Base-by-base conservation (phyloP, 2,113 vertebrate genomes). In the Galemys pyrenaicus region DNA sequence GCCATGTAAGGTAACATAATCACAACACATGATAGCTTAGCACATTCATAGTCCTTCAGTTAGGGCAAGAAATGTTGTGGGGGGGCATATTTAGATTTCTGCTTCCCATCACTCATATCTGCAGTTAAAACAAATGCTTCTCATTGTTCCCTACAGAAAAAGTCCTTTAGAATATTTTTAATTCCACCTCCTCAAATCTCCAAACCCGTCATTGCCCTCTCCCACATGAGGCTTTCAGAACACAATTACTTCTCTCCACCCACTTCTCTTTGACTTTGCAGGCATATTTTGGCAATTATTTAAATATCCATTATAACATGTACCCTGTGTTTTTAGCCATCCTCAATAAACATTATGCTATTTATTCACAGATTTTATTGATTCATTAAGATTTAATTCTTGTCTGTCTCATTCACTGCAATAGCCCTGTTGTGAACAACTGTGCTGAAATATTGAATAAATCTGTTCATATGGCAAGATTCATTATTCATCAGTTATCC, bases 321-420 rank as follows among this genome's bases (percentile, higher is more conserved):
- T 37, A 71, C 15, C 58, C 58, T 87, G 35, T 73, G 30, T 39
- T 91, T n/a, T 91, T n/a, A 87, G 41, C 15, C 26, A 56, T 54
- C 49, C 37, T 91, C 58, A 84, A 24, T 65, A 88, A 78, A 32
- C 39, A 74, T 32, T 84, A 35, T 51, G 1, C 28, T 64, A 46
- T 62, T 74, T 37, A 74, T 80, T 88, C 54, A 67, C 15, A 64
- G 83, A 54, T 20, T 71, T 74, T 49, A 35, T 60, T 91, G 35
- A 82, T 51, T 17, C 8, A 68, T 74, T 30, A 67, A 87, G 37
- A 94, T 83, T 71, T 70, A 73, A 73, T 79, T 88, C 32, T 91
- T 73, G 0, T 91, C 44, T 93, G 0, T 67, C n/a, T 56, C 75
- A 67, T 67, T 86, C 54, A 73, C 24, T 71, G 19, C 3, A 51